Evolutionary conservation across 2,888 invertebrate genomes (phyloP).

Genomic region (Criorhina ranunculi): DNA sequence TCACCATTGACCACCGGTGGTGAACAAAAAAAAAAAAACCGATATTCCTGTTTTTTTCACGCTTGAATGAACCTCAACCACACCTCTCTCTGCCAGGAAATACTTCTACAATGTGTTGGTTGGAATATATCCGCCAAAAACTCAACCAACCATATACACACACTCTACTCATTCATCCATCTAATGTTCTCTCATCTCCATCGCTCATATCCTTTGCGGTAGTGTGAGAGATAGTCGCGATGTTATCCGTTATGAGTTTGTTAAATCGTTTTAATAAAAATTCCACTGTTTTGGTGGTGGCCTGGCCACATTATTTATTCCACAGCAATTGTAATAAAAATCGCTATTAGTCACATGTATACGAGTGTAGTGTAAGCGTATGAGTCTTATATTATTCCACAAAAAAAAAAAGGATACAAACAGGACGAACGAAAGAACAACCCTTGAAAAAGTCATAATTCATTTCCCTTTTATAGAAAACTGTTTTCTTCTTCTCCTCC

Average conservation of each 20-base stretch:
- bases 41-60: slow-evolving; percentile 47
- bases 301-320: slow-evolving; percentile 73
- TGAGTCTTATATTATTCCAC: slow-evolving; percentile 66
- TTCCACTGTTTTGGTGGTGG: slow-evolving; percentile 53
- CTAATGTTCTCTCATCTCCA: slow-evolving; percentile 52
- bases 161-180: slow-evolving; percentile 69
- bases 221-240: slow-evolving; percentile 17
- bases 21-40: slow-evolving; percentile 20
- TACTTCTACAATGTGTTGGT: slow-evolving; percentile 62
- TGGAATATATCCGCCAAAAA: slow-evolving; percentile 68
- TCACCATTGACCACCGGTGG: slow-evolving; percentile 52
- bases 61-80: slow-evolving; percentile 70
- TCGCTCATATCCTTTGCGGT: neutral
- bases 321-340: slow-evolving; percentile 74
- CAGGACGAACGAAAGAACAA: slow-evolving; percentile 25
- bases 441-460: slow-evolving; percentile 69
- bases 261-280: slow-evolving; percentile 75
- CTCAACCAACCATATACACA: slow-evolving; percentile 67
- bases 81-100: slow-evolving; percentile 60
- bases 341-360: slow-evolving; percentile 76
- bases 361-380: slow-evolving; percentile 57
- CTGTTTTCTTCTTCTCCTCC: slow-evolving; percentile 4
- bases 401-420: slow-evolving; percentile 34
- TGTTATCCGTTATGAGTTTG: slow-evolving; percentile 71
- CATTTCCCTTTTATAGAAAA: slow-evolving; percentile 63